A percentile compares a stretch with the other conserved stretches of the same genome.
These are phyloP conservation scores for Trypoxylus dichotomus DNA, from an alignment of 1,140 invertebrate species.

Conservation along the genomic window DNA sequence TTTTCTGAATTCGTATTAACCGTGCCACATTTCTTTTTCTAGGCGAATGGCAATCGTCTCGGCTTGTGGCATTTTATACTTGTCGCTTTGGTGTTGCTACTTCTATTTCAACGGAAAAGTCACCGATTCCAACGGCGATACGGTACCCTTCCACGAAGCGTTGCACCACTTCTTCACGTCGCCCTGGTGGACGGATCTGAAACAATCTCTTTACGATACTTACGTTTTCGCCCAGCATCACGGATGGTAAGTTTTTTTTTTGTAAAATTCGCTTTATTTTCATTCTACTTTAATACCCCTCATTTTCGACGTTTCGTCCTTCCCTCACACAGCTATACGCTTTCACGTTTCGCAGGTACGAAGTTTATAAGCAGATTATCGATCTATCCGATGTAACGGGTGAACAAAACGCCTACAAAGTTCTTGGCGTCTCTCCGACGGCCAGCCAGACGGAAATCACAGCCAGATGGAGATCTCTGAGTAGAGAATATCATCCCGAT, in stretches of 20 bases:
- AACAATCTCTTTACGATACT: constrained; percentile 72
- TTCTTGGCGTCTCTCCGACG: constrained; percentile 72
- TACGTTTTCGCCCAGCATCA: constrained; percentile 69
- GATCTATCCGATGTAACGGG: constrained; percentile 85
- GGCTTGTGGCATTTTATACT: constrained; percentile 68
- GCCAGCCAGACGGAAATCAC: constrained; percentile 87
- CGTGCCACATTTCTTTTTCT: constrained; percentile 33
- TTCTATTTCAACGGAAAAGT: constrained; percentile 90
- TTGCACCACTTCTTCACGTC: constrained; percentile 88
- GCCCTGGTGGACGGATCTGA: constrained; percentile 75
- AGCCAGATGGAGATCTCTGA: constrained; percentile 75
- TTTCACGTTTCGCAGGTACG: constrained; percentile 53
- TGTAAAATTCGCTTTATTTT: neutral
- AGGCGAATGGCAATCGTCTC: constrained; percentile 59
- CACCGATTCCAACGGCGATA: constrained; percentile 83
- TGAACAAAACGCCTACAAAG: constrained; percentile 86
- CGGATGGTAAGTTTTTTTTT: constrained; percentile 65
- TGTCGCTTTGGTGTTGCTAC: constrained; percentile 73
- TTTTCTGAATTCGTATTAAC: no score
- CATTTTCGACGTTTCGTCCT: no score
- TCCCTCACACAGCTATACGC: neutral
- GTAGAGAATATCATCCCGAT: constrained; percentile 90
- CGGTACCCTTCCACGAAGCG: constrained; percentile 85
- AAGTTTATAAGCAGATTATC: constrained; percentile 84
- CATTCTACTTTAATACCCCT: no score